These are phyloP conservation scores for Argyra leucocephala DNA, from an alignment of 2,888 invertebrate genomes.

Conservation along the genomic window DNA sequence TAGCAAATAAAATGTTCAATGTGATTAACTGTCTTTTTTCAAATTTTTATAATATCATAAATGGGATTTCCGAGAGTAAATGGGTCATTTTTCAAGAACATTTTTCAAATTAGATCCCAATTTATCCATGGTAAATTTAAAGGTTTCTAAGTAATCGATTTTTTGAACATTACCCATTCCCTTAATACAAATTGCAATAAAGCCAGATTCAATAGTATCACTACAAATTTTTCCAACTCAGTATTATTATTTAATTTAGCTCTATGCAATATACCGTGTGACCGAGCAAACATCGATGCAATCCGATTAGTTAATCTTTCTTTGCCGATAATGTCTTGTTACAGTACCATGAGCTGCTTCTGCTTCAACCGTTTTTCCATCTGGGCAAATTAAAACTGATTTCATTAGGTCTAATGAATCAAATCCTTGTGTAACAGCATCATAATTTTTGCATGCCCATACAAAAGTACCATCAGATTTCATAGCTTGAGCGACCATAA, in stretches of 20 bases:
- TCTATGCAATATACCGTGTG: constrained; percentile 82
- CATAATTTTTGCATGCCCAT: constrained; percentile 99
- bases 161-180: constrained; percentile 65
- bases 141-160: constrained; percentile 89
- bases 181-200: constrained; percentile 94
- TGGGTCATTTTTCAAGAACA: constrained; percentile 22
- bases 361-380: constrained; percentile 95
- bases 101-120: constrained; percentile 73
- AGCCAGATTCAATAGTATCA: constrained; percentile 87
- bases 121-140: constrained; percentile 93
- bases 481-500: constrained; percentile 98
- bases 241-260: constrained; percentile 85
- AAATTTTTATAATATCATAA: constrained; percentile 1
- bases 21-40: too few relatives aligned
- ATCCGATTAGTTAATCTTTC: constrained; percentile 99
- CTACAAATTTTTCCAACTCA: constrained; percentile 74
- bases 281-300: constrained; percentile 99
- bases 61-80: background rate
- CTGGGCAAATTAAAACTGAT: constrained; percentile 90
- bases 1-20: too few relatives aligned
- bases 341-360: constrained; percentile 98
- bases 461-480: constrained; percentile 98
- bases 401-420: constrained; percentile 97
- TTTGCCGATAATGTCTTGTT: constrained; percentile 86
- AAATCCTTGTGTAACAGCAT: constrained; percentile 95